phyloP scores from a whole-genome alignment of 2,113 vertebrate genomes.

The Hyperoodon ampullatus region DNA sequence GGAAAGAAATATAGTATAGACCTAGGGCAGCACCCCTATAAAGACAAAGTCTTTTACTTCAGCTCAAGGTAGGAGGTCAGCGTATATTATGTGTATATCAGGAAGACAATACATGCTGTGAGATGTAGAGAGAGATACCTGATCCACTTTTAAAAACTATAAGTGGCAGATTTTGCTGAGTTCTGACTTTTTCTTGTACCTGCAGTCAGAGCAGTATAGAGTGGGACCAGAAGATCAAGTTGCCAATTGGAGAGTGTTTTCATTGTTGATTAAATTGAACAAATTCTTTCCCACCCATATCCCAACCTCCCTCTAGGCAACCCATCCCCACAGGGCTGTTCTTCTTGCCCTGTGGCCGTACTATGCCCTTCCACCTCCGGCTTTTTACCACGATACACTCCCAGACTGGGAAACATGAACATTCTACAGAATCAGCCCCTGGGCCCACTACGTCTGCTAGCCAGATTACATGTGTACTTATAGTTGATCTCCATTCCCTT shows the following conservation, averaged over 20 bases:
- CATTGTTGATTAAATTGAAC: background rate
- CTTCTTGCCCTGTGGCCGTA: background rate
- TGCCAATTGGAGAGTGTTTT: background rate
- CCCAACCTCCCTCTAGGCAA: background rate
- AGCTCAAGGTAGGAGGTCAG: background rate
- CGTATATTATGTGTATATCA: background rate
- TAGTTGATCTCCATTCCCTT: background rate
- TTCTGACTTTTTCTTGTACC: background rate
- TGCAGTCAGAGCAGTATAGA: conserved; percentile 7
- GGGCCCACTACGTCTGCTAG: no score
- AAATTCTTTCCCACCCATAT: background rate
- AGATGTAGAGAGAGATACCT: background rate
- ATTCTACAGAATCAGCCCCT: background rate
- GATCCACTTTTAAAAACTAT: background rate
- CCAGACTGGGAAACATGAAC: background rate
- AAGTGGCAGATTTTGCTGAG: background rate
- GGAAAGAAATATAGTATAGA: background rate
- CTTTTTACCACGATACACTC: background rate
- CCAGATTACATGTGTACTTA: background rate
- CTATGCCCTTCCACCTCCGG: background rate
- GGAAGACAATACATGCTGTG: background rate
- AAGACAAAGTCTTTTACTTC: background rate
- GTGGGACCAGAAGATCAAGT: background rate
- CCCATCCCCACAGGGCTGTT: background rate
- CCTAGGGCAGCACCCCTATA: background rate